phyloP scores from a whole-genome alignment of 1,140 invertebrate genomes.

The Drosophila rufa region DNA sequence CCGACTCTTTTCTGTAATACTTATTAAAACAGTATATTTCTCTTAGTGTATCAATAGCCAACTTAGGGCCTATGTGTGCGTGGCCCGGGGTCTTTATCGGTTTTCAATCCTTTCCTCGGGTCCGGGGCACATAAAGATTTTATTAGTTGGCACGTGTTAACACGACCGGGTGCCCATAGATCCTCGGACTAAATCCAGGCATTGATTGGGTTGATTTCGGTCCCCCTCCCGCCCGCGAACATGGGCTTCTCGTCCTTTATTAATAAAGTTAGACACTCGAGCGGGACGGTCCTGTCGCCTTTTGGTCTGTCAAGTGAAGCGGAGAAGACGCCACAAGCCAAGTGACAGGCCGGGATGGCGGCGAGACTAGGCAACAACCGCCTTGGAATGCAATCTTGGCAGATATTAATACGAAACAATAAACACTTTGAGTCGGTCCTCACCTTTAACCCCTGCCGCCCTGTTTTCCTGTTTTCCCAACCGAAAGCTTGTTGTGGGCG shows the following conservation, averaged over 20 bases:
- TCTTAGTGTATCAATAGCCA: slow-evolving; percentile 1
- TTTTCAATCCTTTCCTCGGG: slow-evolving; percentile 64
- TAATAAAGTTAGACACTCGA: slow-evolving; percentile 52
- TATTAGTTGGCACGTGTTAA: slow-evolving; percentile 79
- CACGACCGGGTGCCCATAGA: slow-evolving; percentile 42
- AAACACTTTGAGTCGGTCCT: slow-evolving; percentile 43
- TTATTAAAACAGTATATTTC: background rate
- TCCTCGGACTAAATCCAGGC: slow-evolving; percentile 24
- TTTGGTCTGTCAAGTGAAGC: slow-evolving; percentile 23
- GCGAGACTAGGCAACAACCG: slow-evolving; percentile 2
- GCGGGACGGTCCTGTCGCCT: slow-evolving; percentile 1
- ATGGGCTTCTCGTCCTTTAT: slow-evolving; percentile 27
- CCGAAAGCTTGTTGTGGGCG: slow-evolving; percentile 43
- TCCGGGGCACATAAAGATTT: slow-evolving; percentile 67
- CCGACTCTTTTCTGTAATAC: too few species aligned
- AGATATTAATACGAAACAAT: slow-evolving; percentile 70
- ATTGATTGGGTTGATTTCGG: slow-evolving; percentile 49
- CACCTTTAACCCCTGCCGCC: slow-evolving; percentile 19
- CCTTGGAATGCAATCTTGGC: slow-evolving; percentile 30
- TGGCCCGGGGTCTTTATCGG: slow-evolving; percentile 58
- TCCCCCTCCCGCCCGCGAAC: background rate
- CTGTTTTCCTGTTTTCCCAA: slow-evolving; percentile 14
- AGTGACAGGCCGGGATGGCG: slow-evolving; percentile 18
- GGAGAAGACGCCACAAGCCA: slow-evolving; percentile 26
- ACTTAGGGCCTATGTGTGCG: slow-evolving; percentile 41